Evolutionary conservation across 1,140 invertebrate species (phyloP).

Genomic region (Homalodisca vitripennis): DNA sequence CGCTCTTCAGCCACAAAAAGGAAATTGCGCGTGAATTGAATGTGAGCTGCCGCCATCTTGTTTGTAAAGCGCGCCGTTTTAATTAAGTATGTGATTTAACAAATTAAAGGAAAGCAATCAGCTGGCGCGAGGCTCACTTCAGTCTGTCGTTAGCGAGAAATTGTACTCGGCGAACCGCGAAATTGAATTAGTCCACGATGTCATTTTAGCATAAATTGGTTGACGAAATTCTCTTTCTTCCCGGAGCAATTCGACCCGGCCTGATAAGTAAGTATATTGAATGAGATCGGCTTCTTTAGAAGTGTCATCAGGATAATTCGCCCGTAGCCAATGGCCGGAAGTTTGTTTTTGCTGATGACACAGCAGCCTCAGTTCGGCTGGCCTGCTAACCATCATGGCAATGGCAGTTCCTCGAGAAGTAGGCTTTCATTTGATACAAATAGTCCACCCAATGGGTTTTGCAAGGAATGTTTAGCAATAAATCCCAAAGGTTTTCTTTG

Average conservation of each 20-base stretch:
- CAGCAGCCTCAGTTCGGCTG: not conserved
- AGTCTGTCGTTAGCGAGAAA: slow-evolving; percentile 12
- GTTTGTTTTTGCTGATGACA: slow-evolving; percentile 18
- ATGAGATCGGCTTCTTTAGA: not conserved
- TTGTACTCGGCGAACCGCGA: slow-evolving; percentile 3
- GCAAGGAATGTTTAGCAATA: no score
- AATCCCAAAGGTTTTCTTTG: no score
- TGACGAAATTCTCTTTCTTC: slow-evolving; percentile 11
- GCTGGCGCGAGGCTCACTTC: not conserved
- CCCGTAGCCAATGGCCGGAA: slow-evolving; percentile 10
- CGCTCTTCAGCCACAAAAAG: no score
- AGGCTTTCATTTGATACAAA: no score
- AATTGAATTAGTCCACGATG: slow-evolving; percentile 17
- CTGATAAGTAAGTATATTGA: slow-evolving; percentile 27
- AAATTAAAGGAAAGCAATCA: slow-evolving; percentile 24
- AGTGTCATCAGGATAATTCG: slow-evolving; percentile 9
- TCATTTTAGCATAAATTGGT: slow-evolving; percentile 17
- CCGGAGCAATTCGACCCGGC: not conserved
- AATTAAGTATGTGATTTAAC: slow-evolving; percentile 27
- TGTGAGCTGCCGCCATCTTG: slow-evolving; percentile 11
- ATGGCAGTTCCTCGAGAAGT: no score
- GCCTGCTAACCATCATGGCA: no score
- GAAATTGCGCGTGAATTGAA: no score
- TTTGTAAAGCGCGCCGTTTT: slow-evolving; percentile 3
- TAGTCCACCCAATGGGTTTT: no score